phyloP scores from a whole-genome alignment of 2,113 vertebrate species.

The Herpailurus yagouaroundi region DNA sequence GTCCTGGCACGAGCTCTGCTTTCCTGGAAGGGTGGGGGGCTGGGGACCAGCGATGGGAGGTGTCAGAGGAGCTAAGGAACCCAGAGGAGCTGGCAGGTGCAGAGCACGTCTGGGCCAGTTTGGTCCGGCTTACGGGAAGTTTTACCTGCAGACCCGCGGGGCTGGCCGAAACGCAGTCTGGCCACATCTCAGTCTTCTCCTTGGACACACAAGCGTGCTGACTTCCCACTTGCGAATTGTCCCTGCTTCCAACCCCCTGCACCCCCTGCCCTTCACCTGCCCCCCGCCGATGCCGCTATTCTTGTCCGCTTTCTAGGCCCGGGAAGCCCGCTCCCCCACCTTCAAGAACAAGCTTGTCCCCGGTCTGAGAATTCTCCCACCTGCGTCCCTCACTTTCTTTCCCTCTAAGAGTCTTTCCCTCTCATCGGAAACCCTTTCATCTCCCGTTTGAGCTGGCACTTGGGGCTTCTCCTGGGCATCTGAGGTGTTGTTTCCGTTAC shows the following conservation, averaged over 20 bases:
- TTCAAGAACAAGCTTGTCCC: neutral
- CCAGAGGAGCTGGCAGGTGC: rapidly evolving
- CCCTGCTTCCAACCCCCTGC: neutral
- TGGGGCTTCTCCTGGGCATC: conserved; percentile 20
- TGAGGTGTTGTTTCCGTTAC: conserved; percentile 46
- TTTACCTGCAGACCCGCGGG: neutral
- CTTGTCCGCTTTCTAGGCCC: neutral
- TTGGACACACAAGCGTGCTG: neutral
- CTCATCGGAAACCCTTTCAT: conserved; percentile 58
- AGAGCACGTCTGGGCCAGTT: rapidly evolving
- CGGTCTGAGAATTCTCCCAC: neutral
- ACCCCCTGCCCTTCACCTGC: rapidly evolving
- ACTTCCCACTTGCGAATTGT: neutral
- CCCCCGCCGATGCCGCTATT: rapidly evolving
- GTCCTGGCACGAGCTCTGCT: neutral
- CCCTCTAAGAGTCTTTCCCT: neutral
- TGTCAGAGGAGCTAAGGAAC: rapidly evolving
- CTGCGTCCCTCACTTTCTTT: neutral
- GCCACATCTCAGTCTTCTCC: neutral
- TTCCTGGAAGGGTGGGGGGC: rapidly evolving
- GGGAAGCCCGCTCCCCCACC: rapidly evolving
- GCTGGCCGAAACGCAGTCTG: neutral
- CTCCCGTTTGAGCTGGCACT: conserved; percentile 42
- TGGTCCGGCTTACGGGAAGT: neutral
- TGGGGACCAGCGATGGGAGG: rapidly evolving